Base-by-base conservation (phyloP, 2,113 vertebrate species). In the Jaculus jaculus region DNA sequence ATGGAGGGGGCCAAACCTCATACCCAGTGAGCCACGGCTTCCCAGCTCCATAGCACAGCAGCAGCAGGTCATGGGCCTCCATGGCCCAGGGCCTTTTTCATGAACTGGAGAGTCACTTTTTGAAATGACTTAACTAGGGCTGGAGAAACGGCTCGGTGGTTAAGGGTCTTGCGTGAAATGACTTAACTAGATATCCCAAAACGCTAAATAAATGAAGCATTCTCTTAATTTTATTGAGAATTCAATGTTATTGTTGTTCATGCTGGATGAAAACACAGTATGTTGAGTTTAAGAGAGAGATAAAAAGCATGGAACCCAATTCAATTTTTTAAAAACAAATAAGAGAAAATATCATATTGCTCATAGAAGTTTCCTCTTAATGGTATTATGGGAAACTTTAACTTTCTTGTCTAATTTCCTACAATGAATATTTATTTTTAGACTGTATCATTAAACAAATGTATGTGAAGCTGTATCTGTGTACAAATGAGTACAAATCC, bases 181-280 rank as follows among this genome's bases (percentile, higher is more conserved):
- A 63, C 11, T 30, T 63, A 42, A 58, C 68, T 17, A 26, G 69
- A 34, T 82, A 51, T 51, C 24, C 39, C 69, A 47, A 79, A 12
- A 20, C 47, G 47, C 34, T 34, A 72, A 86, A 63, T 79, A 71
- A 83, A 73, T 26, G 47, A 68, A n/a, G 24, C 2, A 39, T 94
- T 92, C 68, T 81, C 2, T 47, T 94, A 90, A 73, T 81, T 91
- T 92, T 93, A 30, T 89, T 93, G 81, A 92, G 82, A 95, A 94
- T 63, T 74, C 73, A 60, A n/a, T 1, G 42, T 34, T 69, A 30
- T 74, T 1, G 42, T 34, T 77, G 28, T 74, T 93, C 74, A 81
- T 81, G 4, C 68, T 88, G 7, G 13, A 61, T 71, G 28, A 87
- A 92, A 93, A 78, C 42, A 54, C 6, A 26, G 3, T 68, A n/a